Conservation (phyloP, 2,888 invertebrate genomes). For the Corythucha ciliata region DNA sequence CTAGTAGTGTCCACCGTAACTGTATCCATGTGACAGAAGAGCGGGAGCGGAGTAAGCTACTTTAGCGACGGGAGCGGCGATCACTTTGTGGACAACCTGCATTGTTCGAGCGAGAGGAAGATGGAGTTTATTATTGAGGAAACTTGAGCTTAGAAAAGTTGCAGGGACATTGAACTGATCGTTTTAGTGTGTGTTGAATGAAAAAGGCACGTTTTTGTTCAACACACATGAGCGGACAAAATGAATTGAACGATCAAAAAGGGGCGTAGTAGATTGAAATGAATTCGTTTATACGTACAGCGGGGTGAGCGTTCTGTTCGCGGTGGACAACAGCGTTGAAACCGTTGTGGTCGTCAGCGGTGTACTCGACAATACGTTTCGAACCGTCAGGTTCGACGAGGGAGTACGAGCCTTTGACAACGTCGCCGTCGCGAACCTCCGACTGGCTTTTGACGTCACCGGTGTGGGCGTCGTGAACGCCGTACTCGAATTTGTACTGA, state of each 20-base stretch:
- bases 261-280: too few species aligned
- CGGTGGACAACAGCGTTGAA: slow-evolving; percentile 14
- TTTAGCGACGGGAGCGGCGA: slow-evolving; percentile 13
- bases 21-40: neutral
- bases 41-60: slow-evolving; percentile 9
- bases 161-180: too few species aligned
- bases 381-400: slow-evolving; percentile 9
- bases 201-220: too few species aligned
- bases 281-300: neutral
- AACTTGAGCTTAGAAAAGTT: too few species aligned
- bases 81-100: slow-evolving; percentile 4
- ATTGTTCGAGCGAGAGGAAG: neutral
- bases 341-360: slow-evolving; percentile 7
- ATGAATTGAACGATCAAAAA: too few species aligned
- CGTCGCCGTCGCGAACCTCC: slow-evolving; percentile 6
- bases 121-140: too few species aligned
- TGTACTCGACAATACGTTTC: slow-evolving; percentile 1
- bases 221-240: neutral
- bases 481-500: slow-evolving; percentile 17
- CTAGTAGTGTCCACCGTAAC: slow-evolving; percentile 14
- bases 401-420: slow-evolving; percentile 4
- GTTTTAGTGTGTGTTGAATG: too few species aligned
- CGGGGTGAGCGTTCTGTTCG: slow-evolving; percentile 7
- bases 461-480: slow-evolving; percentile 11
- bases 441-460: slow-evolving; percentile 10